phyloP scores from a whole-genome alignment of 2,113 vertebrate species.

The Sapajus apella region DNA sequence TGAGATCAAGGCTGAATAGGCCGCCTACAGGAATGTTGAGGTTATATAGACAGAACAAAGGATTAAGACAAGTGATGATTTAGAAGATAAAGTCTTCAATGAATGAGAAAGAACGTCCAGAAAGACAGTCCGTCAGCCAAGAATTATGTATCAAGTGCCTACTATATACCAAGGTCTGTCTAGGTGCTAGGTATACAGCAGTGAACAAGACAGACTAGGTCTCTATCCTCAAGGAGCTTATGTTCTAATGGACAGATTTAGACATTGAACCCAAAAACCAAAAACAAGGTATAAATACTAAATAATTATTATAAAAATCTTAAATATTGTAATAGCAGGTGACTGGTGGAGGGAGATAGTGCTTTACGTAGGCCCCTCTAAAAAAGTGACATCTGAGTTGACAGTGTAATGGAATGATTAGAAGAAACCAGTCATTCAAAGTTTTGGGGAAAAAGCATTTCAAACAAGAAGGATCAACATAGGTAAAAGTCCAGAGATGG shows the following conservation, averaged over 20 bases:
- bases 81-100: neutral
- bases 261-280: neutral
- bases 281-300: neutral
- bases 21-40: neutral
- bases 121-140: neutral
- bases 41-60: neutral
- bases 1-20: neutral
- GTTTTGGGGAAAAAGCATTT: neutral
- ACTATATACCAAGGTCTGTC: neutral
- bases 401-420: neutral
- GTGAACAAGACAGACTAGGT: neutral
- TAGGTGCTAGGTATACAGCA: neutral
- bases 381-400: neutral
- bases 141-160: neutral
- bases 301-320: conserved; percentile 26
- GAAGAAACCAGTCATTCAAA: conserved; percentile 1
- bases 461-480: neutral
- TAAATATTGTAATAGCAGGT: neutral
- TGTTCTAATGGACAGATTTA: conserved; percentile 21
- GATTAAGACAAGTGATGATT: neutral
- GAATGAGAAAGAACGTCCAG: neutral
- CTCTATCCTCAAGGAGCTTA: conserved; percentile 3
- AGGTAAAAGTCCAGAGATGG: neutral
- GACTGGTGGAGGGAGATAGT: neutral
- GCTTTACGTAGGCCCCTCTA: neutral